Evolutionary conservation across 2,113 vertebrate genomes (phyloP).

Genomic region (Urocitellus parryii): DNA sequence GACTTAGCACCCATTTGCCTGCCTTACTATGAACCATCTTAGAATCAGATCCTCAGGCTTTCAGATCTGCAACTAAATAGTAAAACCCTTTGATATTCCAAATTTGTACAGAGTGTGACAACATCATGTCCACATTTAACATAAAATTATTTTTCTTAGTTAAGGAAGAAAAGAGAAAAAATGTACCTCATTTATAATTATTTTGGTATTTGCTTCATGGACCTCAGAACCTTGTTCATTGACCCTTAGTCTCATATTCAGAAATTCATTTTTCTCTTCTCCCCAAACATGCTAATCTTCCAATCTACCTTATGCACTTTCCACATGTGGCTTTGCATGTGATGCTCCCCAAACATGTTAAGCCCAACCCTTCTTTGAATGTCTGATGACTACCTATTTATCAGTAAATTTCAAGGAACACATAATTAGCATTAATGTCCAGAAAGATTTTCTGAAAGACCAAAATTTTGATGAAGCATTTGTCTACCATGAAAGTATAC

Average conservation of each 20-base stretch:
- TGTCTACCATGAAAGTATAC: background rate
- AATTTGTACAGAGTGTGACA: background rate
- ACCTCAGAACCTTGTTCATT: background rate
- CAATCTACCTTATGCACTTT: background rate
- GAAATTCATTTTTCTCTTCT: background rate
- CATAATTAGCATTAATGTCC: background rate
- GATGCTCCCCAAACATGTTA: background rate
- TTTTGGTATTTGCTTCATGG: background rate
- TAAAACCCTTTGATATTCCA: background rate
- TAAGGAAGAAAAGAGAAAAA: background rate
- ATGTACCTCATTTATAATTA: background rate
- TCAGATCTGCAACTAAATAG: background rate
- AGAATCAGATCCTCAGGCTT: background rate
- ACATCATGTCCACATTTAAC: background rate
- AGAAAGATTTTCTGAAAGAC: background rate
- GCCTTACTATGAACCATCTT: background rate
- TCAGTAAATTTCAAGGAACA: constrained; percentile 24
- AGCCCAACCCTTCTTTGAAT: background rate
- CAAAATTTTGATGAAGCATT: background rate
- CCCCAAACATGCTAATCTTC: background rate
- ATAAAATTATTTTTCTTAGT: background rate
- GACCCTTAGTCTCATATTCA: background rate
- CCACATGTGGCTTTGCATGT: background rate
- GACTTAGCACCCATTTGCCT: background rate
- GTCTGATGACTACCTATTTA: background rate